Base-by-base conservation (phyloP, 2,888 invertebrate species). In the Entomobrya multifasciata region DNA sequence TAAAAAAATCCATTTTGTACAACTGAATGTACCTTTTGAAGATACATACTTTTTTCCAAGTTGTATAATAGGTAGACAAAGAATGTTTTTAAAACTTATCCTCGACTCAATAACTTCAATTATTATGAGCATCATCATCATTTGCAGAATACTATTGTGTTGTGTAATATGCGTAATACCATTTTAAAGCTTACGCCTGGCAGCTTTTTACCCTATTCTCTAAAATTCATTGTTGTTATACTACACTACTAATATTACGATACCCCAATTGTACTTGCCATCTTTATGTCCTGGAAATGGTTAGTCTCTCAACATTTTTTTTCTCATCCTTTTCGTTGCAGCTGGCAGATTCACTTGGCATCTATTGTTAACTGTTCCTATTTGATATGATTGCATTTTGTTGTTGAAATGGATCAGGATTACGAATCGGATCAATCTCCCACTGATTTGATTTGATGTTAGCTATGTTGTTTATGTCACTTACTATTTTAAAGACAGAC, bases 271-370 rank as follows among this genome's bases (percentile, higher is more conserved):
- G 57, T 57, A 57, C n/a, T 27, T 41, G 22, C 65, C 30, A 65
- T 27, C 47, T 47, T 70, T 76, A 83, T 52, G 49, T 83, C 76
- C 76, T 57, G 30, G 27, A 83, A 83, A 76, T 60, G 22, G 36
- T 62, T 55, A 17, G n/a, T 30, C 36, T 17, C 52, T 65, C 60
- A n/a, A n/a, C n/a, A n/a, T n/a, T 60, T 36, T n/a, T 77, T 67
- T 82, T 65, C 49, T n/a, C 36, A 36, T n/a, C n/a, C n/a, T 79
- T 76, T 30, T 62, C 30, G 57, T 62, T 76, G 86, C 86, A 86
- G 86, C 86, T 86, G 86, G 80, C 86, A 86, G 76, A 52, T 86
- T 86, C 86, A 86, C 86, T 86, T 80, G 86, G 86, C 67, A 86
- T 76, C 65, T 67, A 86, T 86, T 86, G 81, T 86, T 80, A 79